Base-by-base conservation (phyloP, 2,113 vertebrate species). In the Camelus bactrianus region DNA sequence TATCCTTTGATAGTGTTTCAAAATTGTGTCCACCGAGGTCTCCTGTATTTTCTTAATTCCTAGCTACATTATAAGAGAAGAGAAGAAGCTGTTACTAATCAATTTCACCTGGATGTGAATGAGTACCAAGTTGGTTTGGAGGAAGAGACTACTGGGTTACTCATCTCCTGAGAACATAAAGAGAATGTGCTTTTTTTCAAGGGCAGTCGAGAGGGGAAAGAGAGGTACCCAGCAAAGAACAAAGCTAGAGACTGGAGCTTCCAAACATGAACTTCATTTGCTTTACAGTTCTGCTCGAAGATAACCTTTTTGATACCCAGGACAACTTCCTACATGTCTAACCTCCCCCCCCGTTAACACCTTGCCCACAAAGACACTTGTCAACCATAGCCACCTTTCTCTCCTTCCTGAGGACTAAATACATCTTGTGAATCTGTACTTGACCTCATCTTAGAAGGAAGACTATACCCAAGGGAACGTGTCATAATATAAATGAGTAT, bases 351-450 rank as follows among this genome's bases (percentile, higher is more conserved):
- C 60, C 24, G 30, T 28, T 69, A 52, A 80, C 38, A 89, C n/a
- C 35, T 8, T 84, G 56, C 56, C 96, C 87, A 95, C 94, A 82
- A 60, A 89, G 58, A 54, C 17, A 54, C 70, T 73, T 95, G 65
- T 84, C 89, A 91, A 38, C 85, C 80, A 72, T 46, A 35, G 32
- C 6, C 64, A 93, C 65, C 24, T 95, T 89, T 73, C 92, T 52
- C 93, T 95, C 89, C 77, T 81, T 93, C 95, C 91, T 91, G 85
- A 86, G 38, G 16, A 52, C 6, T 14, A 54, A 54, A 69, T 35
- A 60, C 48, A 69, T 35, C 46, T 75, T 95, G 12, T 32, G 38
- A 90, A 17, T 69, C 35, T 82, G n/a, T 32, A 15, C 46, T 81
- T 1, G 4, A 38, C 42, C 13, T 82, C n/a, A 72, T 48, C 80